Base-by-base conservation (phyloP, 2,888 invertebrate genomes). In the Tinea trinotella region DNA sequence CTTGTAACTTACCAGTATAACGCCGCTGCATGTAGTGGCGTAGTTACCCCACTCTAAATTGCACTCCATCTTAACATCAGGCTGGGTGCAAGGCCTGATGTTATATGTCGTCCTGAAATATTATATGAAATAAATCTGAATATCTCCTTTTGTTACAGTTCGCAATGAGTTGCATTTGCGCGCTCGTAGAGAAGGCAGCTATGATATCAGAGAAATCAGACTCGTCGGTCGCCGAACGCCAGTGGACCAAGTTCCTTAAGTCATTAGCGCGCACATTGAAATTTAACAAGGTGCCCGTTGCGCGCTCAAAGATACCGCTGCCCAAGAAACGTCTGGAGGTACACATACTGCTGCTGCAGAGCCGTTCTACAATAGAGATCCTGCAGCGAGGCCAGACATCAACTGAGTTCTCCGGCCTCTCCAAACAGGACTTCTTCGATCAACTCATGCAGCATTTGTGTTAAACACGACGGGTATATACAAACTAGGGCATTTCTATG, bases 231-330 rank as follows among this genome's bases (percentile, higher is more conserved):
- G 79, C 74, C 67, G 85, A 84, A 56, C 64, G 83, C 0, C 84
- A 84, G 55, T 89, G 89, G 89, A 83, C 74, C 7, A 83, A 83
- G 57, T 90, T 89, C 71, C 74, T 90, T 3, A 76, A 81, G 56
- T 82, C 80, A 0, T 68, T 88, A 52, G 83, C 87, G 0, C 69
- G 88, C 22, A 79, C 86, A 0, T 63, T 87, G 1, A 81, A 81
- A 54, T 73, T 71, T 58, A 76, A 81, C 0, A 66, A 61, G 0
- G 54, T 81, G 0, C 65, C 59, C 1, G 75, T 83, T 0, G 78
- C 80, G 0, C 70, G 66, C 9, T 83, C 85, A 0, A 20, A 68
- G 0, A 60, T 68, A 0, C 73, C 74, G 0, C 54, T 84, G 3
- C 57, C 72, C 0, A 71, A 74, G 9, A 55, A 57, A 0, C 76